Percentiles rank a stretch among this genome's conserved stretches.
phyloP scores from a whole-genome alignment of 2,113 vertebrate genomes.

The Chionomys nivalis region DNA sequence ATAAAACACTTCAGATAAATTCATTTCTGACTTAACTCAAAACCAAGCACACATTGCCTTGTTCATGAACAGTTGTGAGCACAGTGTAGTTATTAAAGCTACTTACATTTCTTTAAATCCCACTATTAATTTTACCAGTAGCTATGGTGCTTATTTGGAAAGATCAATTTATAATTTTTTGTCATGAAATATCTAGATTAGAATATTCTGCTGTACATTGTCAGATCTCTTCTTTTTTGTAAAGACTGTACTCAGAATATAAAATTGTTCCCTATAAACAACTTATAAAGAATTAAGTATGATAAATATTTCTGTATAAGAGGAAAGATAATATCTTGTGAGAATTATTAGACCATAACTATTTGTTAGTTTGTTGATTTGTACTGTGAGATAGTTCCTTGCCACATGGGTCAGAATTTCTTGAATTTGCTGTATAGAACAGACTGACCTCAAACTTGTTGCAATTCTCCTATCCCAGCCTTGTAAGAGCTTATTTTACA shows the following conservation, averaged over 20 bases:
- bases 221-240: not conserved
- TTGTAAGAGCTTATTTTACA: not conserved
- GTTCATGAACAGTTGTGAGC: not conserved
- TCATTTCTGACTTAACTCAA: not conserved
- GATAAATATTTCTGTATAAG: not conserved
- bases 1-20: not conserved
- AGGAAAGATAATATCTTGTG: not conserved
- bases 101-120: not conserved
- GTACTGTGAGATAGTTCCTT: not conserved
- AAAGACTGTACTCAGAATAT: not conserved
- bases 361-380: not conserved
- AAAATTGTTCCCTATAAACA: not conserved
- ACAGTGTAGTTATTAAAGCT: not conserved
- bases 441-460: not conserved
- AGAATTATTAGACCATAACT: not conserved
- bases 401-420: not conserved
- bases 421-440: not conserved
- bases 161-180: not conserved
- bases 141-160: not conserved
- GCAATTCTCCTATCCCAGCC: too few relatives aligned
- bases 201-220: not conserved
- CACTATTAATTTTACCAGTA: not conserved
- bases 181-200: not conserved
- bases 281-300: not conserved
- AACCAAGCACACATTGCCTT: not conserved